phyloP scores from a whole-genome alignment of 2,797 vertebrate genomes.

The Pseudomugil gertrudae region DNA sequence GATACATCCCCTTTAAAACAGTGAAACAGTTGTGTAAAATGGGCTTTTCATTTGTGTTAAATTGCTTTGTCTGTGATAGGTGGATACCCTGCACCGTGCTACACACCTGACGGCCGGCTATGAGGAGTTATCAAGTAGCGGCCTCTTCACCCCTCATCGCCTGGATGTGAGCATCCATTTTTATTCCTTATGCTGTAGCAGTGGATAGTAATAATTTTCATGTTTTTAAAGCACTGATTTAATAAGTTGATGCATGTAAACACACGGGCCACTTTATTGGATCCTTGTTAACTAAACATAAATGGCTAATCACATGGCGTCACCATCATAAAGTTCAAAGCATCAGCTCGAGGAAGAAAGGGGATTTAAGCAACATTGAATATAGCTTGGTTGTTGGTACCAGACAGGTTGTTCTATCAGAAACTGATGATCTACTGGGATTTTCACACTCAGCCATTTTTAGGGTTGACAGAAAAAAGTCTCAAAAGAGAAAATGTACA shows the following conservation, averaged over 20 bases:
- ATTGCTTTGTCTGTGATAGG: constrained; percentile 71
- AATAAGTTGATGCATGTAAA: neutral
- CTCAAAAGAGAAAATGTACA: no score
- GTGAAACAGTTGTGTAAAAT: neutral
- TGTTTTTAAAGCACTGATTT: neutral
- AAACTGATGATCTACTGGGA: no score
- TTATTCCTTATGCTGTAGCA: neutral
- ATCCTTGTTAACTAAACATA: neutral
- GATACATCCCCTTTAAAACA: neutral
- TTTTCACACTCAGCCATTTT: no score
- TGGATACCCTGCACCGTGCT: constrained; percentile 92
- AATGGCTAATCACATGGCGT: neutral
- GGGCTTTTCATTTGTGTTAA: constrained; percentile 24
- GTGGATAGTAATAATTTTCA: neutral
- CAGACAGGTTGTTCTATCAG: no score
- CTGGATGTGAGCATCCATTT: constrained; percentile 83
- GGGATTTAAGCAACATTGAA: no score
- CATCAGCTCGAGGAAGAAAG: neutral
- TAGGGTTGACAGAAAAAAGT: no score
- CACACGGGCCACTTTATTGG: neutral
- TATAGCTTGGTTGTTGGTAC: no score
- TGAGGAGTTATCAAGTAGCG: constrained; percentile 87
- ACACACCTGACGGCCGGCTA: constrained; percentile 91
- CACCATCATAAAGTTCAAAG: no score
- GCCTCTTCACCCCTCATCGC: constrained; percentile 86